These are phyloP conservation scores for Pyrrhosoma nymphula DNA, from an alignment of 2,888 invertebrate species.

Conservation along the genomic window DNA sequence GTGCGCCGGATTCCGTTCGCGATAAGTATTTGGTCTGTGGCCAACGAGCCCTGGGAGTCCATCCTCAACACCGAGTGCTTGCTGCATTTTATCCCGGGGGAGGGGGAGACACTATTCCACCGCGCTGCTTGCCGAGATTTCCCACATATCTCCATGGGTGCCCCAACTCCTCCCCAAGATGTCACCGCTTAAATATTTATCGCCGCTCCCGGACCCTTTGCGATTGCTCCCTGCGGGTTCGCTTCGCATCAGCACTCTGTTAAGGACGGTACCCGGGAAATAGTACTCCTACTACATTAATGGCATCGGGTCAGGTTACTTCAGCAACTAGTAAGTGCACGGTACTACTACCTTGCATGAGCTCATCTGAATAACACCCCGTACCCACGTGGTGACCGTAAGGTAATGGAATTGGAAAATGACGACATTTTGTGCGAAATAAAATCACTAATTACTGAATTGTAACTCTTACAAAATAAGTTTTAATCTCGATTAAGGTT, in stretches of 20 bases:
- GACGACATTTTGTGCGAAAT: neutral
- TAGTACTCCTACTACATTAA: neutral
- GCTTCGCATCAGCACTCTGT: neutral
- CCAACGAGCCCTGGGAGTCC: neutral
- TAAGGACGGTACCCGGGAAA: neutral
- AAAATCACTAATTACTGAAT: neutral
- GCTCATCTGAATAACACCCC: no score
- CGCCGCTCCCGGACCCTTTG: neutral
- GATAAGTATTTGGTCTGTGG: neutral
- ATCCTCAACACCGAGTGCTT: neutral
- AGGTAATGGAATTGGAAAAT: no score
- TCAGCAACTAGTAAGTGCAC: neutral
- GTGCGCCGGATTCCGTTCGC: neutral
- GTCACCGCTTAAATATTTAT: slow-evolving; percentile 13
- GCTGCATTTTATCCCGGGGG: neutral
- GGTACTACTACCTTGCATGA: neutral
- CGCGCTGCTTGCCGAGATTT: neutral
- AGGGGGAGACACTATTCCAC: neutral
- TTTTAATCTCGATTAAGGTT: no score
- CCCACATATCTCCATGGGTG: neutral
- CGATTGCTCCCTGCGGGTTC: neutral
- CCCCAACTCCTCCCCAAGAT: neutral
- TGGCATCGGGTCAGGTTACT: neutral
- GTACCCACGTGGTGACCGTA: no score
- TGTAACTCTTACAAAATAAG: no score